phyloP scores from a whole-genome alignment of 2,888 invertebrate species.

The Charanyca ferruginea region DNA sequence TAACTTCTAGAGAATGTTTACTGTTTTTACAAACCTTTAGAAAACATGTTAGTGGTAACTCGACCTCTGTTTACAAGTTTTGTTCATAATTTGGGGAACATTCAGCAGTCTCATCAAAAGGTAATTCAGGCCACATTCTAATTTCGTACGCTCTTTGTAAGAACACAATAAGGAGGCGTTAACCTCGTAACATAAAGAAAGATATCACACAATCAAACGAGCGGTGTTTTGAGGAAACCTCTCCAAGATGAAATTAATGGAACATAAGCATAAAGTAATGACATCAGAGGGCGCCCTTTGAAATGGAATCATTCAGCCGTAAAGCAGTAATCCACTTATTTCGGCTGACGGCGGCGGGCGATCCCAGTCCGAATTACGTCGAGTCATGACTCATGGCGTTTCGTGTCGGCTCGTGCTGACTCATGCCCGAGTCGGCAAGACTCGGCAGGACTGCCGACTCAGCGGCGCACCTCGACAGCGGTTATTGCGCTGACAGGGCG shows the following conservation, averaged over 20 bases:
- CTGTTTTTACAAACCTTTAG: constrained; percentile 2
- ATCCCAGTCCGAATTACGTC: constrained; percentile 78
- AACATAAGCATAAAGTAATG: constrained; percentile 75
- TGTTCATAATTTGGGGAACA: constrained; percentile 70
- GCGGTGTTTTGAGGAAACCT: constrained; percentile 40
- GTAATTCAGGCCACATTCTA: constrained; percentile 79
- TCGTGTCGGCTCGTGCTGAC: constrained; percentile 78
- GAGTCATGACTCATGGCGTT: constrained; percentile 82
- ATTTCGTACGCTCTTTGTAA: constrained; percentile 65
- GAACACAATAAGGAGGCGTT: constrained; percentile 48
- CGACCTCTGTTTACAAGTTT: constrained; percentile 44
- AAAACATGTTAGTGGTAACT: constrained; percentile 10
- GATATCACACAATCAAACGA: constrained; percentile 45
- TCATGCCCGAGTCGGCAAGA: constrained; percentile 79
- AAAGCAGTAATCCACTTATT: constrained; percentile 89
- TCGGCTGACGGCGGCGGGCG: constrained; percentile 83
- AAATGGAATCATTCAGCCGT: constrained; percentile 84
- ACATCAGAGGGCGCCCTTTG: constrained; percentile 78
- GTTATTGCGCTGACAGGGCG: constrained; percentile 83
- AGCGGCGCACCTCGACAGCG: constrained; percentile 75
- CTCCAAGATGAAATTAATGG: constrained; percentile 51
- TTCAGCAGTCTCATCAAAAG: constrained; percentile 77
- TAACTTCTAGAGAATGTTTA: background rate
- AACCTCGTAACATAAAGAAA: constrained; percentile 42
- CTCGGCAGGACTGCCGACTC: constrained; percentile 72